A percentile compares a stretch with the other conserved stretches of the same genome.
These are phyloP conservation scores for Galagoides demidoff DNA, from an alignment of 2,797 vertebrate genomes.

Conservation along the genomic window DNA sequence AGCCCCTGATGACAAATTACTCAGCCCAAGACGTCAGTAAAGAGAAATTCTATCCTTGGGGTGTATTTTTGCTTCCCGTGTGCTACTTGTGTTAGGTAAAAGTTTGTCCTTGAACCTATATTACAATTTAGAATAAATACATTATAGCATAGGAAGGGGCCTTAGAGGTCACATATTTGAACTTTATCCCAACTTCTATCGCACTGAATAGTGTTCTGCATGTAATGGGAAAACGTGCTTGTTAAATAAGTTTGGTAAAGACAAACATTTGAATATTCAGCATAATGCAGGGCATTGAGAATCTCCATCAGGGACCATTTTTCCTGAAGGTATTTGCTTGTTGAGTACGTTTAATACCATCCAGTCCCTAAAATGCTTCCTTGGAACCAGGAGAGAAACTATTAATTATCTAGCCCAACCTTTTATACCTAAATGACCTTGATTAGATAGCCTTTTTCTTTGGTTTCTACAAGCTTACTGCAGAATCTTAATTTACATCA, in stretches of 20 bases:
- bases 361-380: conserved; percentile 6
- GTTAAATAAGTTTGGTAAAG: conserved; percentile 31
- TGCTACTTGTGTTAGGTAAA: conserved; percentile 37
- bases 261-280: not conserved
- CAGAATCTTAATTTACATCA: conserved; percentile 7
- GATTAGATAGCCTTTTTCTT: not conserved
- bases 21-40: not conserved
- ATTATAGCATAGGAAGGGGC: not conserved
- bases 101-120: conserved; percentile 11
- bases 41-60: conserved; percentile 23
- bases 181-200: not conserved
- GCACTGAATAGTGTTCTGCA: not conserved
- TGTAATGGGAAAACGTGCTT: not conserved
- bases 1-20: not conserved
- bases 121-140: conserved; percentile 29
- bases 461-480: not conserved
- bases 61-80: not conserved
- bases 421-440: conserved; percentile 28
- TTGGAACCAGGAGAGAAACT: conserved; percentile 22
- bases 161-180: not conserved
- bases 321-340: not conserved
- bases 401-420: not conserved
- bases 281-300: not conserved
- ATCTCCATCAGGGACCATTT: conserved; percentile 25
- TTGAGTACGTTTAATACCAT: not conserved